Conservation (phyloP, 2,797 vertebrate genomes). For the Picus viridis region DNA sequence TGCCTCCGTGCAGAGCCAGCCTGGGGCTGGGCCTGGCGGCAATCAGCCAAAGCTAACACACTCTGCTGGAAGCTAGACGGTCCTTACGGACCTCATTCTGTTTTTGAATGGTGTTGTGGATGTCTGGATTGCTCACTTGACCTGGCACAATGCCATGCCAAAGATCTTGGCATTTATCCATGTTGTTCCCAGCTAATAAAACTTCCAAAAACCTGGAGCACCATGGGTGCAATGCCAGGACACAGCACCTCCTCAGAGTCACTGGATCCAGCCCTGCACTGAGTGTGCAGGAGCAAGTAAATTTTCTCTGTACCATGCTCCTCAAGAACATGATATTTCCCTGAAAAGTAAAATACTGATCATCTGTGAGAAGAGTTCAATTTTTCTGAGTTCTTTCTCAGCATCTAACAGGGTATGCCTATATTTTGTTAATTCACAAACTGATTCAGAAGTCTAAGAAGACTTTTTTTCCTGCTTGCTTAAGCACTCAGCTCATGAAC, state of each 20-base stretch:
- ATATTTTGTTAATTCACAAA: neutral
- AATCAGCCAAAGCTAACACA: neutral
- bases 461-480: neutral
- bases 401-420: neutral
- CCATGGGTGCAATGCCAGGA: rapidly evolving
- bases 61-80: neutral
- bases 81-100: neutral
- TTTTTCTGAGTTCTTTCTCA: neutral
- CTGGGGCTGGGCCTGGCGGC: rapidly evolving
- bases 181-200: neutral
- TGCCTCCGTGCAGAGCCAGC: neutral
- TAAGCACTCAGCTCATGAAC: neutral
- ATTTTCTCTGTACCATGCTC: neutral
- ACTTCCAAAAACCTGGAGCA: neutral
- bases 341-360: neutral
- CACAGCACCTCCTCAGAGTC: neutral
- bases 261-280: neutral
- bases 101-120: neutral
- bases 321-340: neutral
- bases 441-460: neutral
- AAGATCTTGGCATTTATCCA: neutral
- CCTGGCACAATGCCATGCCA: neutral
- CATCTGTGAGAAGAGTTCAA: neutral
- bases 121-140: neutral
- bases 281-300: neutral